A percentile compares a stretch with the other conserved stretches of the same genome.
phyloP scores from a whole-genome alignment of 2,113 vertebrate species.

The Nipponia nippon region DNA sequence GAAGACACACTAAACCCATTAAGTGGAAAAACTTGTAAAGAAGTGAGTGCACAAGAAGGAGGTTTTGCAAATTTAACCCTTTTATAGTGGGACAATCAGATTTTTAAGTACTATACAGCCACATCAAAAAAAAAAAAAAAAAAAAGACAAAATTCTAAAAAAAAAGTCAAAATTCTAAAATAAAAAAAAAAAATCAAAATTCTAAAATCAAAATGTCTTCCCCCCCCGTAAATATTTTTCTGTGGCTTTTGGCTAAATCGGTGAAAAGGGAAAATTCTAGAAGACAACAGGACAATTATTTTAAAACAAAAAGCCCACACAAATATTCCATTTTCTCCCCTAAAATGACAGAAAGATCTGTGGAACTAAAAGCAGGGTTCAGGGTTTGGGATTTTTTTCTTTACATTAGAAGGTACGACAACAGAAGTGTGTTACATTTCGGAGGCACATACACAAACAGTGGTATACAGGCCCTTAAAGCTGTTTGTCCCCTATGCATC shows the following conservation, averaged over 20 bases:
- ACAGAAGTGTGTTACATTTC: conserved; percentile 44
- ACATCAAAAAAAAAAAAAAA: too few species aligned
- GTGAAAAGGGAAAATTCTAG: not conserved
- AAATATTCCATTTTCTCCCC: not conserved
- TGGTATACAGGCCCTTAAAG: conserved; percentile 69
- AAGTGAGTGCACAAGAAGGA: not conserved
- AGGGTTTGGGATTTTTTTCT: not conserved
- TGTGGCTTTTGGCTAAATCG: not conserved
- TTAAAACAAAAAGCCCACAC: not conserved
- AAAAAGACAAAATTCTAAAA: too few species aligned
- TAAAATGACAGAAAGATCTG: not conserved
- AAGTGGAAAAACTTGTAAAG: not conserved
- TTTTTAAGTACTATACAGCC: not conserved
- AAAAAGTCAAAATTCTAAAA: not conserved
- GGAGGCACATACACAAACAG: conserved; percentile 73
- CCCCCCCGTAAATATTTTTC: not conserved
- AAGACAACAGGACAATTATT: not conserved
- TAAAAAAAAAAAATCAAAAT: not conserved
- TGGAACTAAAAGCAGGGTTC: not conserved
- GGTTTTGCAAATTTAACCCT: not conserved
- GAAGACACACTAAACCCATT: not conserved
- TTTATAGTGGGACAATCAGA: not conserved
- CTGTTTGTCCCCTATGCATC: conserved; percentile 79
- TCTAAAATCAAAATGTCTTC: not conserved
- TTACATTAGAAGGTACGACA: not conserved